Base-by-base conservation (phyloP, 2,888 invertebrate species). In the Temnothorax rugatulus region DNA sequence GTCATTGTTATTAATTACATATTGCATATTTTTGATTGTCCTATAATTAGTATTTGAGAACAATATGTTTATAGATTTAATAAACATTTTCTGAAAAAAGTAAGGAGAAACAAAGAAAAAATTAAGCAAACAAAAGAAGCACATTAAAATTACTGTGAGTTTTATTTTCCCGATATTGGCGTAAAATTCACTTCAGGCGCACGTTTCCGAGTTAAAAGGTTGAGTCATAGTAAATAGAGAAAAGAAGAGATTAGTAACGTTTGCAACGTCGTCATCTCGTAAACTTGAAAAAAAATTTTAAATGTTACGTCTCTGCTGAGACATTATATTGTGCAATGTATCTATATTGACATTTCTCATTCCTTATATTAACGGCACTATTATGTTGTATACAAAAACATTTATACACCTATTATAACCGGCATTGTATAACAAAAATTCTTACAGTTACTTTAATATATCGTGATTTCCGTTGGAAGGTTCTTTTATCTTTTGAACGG, bases 401-500 rank as follows among this genome's bases (percentile, higher is more conserved):
- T 68, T 68, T 44, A 18, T 47, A 29, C 18, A 15, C 7, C 38
- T 73, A 59, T 73, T 73, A 73, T 25, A 8, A 8, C 7, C 9
- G 7, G 25, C 25, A 73, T 73, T 73, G 59, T 73, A 4, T 18
- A 41, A 21, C 25, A 59, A 25, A 71, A n/a, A 57, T 41, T 57
- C 21, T 38, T 0, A 21, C 54, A 44, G 29, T 47, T n/a, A 61
- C 4, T 75, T 3, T 64, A n/a, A 64, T 34, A 15, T 57, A 29
- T 44, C 29, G 21, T 47, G 34, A 21, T 34, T 34, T 11, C 29
- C 66, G 13, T 21, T 47, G 3, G 34, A 18, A 7, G 11, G 25
- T 15, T 18, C 76, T 77, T 68, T 38, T 34, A 50, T 66, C 13
- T 21, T 50, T 41, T 34, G 13, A 77, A n/a, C 25, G n/a, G 63